Base-by-base conservation (phyloP, 2,888 invertebrate species). In the Idaea aversata region DNA sequence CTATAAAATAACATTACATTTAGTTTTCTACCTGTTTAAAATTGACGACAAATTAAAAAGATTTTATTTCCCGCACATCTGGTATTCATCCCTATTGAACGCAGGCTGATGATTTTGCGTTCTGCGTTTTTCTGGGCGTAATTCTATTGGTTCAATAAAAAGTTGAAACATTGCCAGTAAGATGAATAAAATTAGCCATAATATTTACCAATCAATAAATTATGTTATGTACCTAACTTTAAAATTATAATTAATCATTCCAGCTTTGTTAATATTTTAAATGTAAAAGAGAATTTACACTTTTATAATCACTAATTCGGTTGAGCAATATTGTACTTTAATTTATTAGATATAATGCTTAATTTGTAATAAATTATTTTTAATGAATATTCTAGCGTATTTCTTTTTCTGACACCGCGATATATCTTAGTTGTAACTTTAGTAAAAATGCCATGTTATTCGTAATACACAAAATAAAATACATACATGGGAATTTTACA, bases 221-320 rank as follows among this genome's bases (percentile, higher is more conserved):
- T 47, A 47, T 47, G 47, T 47, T 47, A 47, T 47, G 13, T 47
- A n/a, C n/a, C n/a, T n/a, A 13, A 47, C 47, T 47, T 47, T 7
- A 47, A 47, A 59, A 25, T 16, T 59, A 59, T 59, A 16, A 59
- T 16, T 59, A 59, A 76, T 69, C 78, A 78, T 78, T 78, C 79
- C 79, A 77, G 74, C 75, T 77, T 76, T 71, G 75, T 73, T 69
- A 72, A 59, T 34, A 59, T 70, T 67, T 70, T 67, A 63, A 71
- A 72, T 70, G 74, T 68, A 68, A 72, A 71, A 70, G 65, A 71
- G 74, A 67, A 65, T 60, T 15, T 71, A 59, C 47, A 47, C 47
- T 47, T 60, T 15, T 15, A 15, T 15, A 6, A 60, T 34, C 25
- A 34, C 60, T 34, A 25, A 60, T 60, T 60, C 47, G 47, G 47